Percentiles rank a stretch among this genome's conserved stretches.
These are phyloP conservation scores for Tetraodon nigroviridis DNA, from an alignment of 2,113 vertebrate species.

Conservation along the genomic window DNA sequence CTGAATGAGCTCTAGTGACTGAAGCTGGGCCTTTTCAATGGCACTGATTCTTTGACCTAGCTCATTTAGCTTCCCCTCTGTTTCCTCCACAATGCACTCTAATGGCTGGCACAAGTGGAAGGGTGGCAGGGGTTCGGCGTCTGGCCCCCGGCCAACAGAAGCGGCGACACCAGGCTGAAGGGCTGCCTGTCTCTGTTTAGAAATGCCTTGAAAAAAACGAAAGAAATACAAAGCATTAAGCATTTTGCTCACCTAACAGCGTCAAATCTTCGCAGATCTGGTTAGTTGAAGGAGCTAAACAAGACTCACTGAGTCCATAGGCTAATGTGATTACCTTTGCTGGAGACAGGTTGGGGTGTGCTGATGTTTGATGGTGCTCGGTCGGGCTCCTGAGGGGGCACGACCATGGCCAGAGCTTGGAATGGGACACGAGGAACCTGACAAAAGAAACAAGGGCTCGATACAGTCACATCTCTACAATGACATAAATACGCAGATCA, in stretches of 20 bases:
- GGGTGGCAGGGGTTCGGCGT: slow-evolving; percentile 89
- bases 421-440: slow-evolving; percentile 97
- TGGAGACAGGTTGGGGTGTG: slow-evolving; percentile 81
- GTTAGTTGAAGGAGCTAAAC: no score
- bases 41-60: slow-evolving; percentile 99
- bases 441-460: background rate
- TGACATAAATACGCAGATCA: background rate
- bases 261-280: background rate
- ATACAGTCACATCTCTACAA: background rate
- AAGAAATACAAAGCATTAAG: background rate
- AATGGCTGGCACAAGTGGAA: slow-evolving; percentile 98
- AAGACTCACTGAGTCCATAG: no score
- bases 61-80: slow-evolving; percentile 98
- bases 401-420: slow-evolving; percentile 96
- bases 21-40: slow-evolving; percentile 98
- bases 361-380: slow-evolving; percentile 86
- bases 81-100: slow-evolving; percentile 99
- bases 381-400: slow-evolving; percentile 97
- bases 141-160: slow-evolving; percentile 65
- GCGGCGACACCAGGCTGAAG: slow-evolving; percentile 80
- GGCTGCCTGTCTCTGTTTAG: slow-evolving; percentile 93
- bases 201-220: slow-evolving; percentile 72
- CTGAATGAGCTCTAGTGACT: slow-evolving; percentile 98
- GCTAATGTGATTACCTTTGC: slow-evolving; percentile 81
- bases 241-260: background rate